Evolutionary conservation across 2,888 invertebrate species (phyloP).

Genomic region (Deroplatys truncata): DNA sequence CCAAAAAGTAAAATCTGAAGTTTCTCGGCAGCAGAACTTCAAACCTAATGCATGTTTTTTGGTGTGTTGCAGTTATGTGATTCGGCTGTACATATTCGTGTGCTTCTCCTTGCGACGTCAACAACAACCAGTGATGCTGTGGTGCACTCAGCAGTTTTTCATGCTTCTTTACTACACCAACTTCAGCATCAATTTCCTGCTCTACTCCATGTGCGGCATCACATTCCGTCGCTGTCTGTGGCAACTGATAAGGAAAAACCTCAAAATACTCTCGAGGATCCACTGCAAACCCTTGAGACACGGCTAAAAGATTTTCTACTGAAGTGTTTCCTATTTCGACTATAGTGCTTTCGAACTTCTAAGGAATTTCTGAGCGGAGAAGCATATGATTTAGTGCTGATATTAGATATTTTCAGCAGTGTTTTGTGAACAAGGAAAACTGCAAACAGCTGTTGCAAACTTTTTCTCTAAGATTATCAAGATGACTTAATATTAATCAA

Average conservation of each 20-base stretch:
- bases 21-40: too few relatives aligned
- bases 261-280: slow-evolving; percentile 43
- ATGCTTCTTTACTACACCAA: slow-evolving; percentile 62
- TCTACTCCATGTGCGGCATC: slow-evolving; percentile 59
- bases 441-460: too few relatives aligned
- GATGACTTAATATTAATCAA: too few relatives aligned
- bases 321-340: neutral
- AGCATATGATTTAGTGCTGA: too few relatives aligned
- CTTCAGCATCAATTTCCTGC: slow-evolving; percentile 59
- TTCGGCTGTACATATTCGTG: slow-evolving; percentile 51
- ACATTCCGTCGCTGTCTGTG: slow-evolving; percentile 55
- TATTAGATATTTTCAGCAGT: neutral
- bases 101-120: slow-evolving; percentile 48
- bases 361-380: too few relatives aligned
- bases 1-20: too few relatives aligned
- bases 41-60: neutral
- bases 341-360: neutral
- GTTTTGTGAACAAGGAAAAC: neutral
- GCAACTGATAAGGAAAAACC: slow-evolving; percentile 48
- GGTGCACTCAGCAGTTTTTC: slow-evolving; percentile 55
- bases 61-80: slow-evolving; percentile 47
- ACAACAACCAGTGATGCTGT: slow-evolving; percentile 45
- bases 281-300: slow-evolving; percentile 41
- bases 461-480: too few relatives aligned
- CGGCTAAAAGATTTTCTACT: slow-evolving; percentile 34